Percentiles rank a stretch among this genome's conserved stretches.
phyloP scores from a whole-genome alignment of 2,888 invertebrate species.

The Dicyrtomina minuta region DNA sequence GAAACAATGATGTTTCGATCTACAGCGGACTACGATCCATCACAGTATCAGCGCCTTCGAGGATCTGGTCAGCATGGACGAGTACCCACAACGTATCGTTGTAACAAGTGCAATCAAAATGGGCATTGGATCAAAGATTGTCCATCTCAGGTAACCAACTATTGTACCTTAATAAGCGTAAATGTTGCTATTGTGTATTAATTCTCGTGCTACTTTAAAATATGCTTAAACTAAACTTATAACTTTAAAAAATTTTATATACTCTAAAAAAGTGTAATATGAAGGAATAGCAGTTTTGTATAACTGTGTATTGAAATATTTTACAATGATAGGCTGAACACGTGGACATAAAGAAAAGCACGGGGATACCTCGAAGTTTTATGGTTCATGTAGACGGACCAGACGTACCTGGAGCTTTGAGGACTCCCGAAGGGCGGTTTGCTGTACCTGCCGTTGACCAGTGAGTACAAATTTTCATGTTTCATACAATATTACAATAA shows the following conservation, averaged over 20 bases:
- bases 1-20: conserved; percentile 97
- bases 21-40: conserved; percentile 93
- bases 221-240: neutral
- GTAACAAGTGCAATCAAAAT: conserved; percentile 89
- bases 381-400: conserved; percentile 90
- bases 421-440: conserved; percentile 77
- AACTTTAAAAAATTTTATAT: conserved; percentile 4
- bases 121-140: conserved; percentile 99
- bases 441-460: conserved; percentile 86
- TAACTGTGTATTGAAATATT: too few species aligned
- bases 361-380: conserved; percentile 96
- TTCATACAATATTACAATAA: too few species aligned
- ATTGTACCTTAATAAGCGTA: neutral
- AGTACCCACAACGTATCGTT: conserved; percentile 88
- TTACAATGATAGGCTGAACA: conserved; percentile 19
- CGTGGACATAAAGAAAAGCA: conserved; percentile 82
- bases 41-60: conserved; percentile 71
- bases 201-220: too few species aligned
- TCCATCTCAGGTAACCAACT: conserved; percentile 64
- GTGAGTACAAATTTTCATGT: conserved; percentile 65
- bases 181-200: neutral
- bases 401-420: conserved; percentile 84
- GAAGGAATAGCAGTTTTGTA: too few species aligned
- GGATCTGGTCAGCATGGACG: conserved; percentile 68
- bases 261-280: too few species aligned